Base-by-base conservation (phyloP, 1,140 invertebrate genomes). In the Delia radicum region DNA sequence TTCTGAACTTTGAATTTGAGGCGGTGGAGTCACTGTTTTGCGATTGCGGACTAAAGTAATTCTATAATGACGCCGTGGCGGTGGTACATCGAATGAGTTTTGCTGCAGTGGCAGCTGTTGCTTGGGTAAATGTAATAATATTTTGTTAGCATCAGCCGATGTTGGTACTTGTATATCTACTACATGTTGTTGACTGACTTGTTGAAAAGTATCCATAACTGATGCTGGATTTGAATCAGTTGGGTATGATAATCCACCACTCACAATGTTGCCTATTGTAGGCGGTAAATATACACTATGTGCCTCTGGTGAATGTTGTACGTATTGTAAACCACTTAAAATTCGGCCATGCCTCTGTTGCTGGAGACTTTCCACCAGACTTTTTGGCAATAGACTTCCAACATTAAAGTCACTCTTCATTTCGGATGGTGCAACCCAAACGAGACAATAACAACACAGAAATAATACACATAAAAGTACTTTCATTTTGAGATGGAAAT, bases 1-100 rank as follows among this genome's bases (percentile, higher is more conserved):
- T 80, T 91, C 89, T 31, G 89, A 88, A 42, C 6, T 42, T 3
- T 15, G 1, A 42, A 42, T 10, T 13, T 42, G 37, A 3, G 37
- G 37, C 3, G 37, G 3, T 42, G 37, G 12, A n/a, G n/a, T n/a
- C 12, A 13, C 2, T 42, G 37, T 10, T 13, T 42, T 42, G 12
- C 37, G 12, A 15, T 0, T 42, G 3, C 37, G 37, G n/a, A 42
- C n/a, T 42, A 42, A 3, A 10, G 37, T 42, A 42, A 42, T 42
- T 42, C 37, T 42, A 42, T 42, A 42, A 15, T 42, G 37, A 10
- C 37, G 37, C 3, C 37, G 37, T 13, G 37, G 37, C 10, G 37
- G 37, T 0, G 37, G 37, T 0, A 15, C 37, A 8, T 0, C 10
- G n/a, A 42, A 42, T 42, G 37, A 10, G n/a, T 42, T 13, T 10